Base-by-base conservation (phyloP, 2,113 vertebrate species). In the Micronycteris hirsuta region DNA sequence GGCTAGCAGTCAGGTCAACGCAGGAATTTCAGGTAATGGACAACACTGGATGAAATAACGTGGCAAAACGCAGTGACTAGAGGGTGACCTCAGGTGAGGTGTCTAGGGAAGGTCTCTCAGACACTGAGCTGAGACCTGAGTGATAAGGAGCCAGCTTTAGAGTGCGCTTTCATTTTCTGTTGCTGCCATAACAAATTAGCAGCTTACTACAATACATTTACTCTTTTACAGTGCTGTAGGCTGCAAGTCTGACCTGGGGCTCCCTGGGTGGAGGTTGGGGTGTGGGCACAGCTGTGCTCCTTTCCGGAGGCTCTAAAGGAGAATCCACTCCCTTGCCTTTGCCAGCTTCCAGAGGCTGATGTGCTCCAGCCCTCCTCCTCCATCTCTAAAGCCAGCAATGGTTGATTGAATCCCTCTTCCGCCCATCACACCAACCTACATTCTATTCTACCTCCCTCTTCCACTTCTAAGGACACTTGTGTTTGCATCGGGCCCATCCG, bases 401-500 rank as follows among this genome's bases (percentile, higher is more conserved):
- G 78, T 6, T 17, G 31, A 12, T 12, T 20, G 65, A 68, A 20
- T 45, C 19, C 36, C 24, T 56, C 52, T 13, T 2, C 0, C 4
- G 3, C 2, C 14, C 3, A 10, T 61, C 74, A n/a, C 6, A 1
- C 45, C 19, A 49, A 2, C 24, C 68, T 52, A 1, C 22, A 5
- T 47, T 47, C 43, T 36, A 26, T 47, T 54, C 43, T 41, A 26
- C 54, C 10, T 14, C 12, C 33, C 4, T 36, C 28, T 56, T 70
- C n/a, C 17, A 24, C 13, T n/a, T 61, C 56, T 58, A 26, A 68
- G 41, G 45, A 49, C 9, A 31, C 28, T 36, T n/a, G 16, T 17
- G n/a, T 33, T 67, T 41, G 22, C 36, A 20, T 0, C 2, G 1
- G 20, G 20, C 15, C 49, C 56, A 17, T 11, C 43, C 4, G 0